phyloP scores from a whole-genome alignment of 2,113 vertebrate genomes.

The Galeopterus variegatus region DNA sequence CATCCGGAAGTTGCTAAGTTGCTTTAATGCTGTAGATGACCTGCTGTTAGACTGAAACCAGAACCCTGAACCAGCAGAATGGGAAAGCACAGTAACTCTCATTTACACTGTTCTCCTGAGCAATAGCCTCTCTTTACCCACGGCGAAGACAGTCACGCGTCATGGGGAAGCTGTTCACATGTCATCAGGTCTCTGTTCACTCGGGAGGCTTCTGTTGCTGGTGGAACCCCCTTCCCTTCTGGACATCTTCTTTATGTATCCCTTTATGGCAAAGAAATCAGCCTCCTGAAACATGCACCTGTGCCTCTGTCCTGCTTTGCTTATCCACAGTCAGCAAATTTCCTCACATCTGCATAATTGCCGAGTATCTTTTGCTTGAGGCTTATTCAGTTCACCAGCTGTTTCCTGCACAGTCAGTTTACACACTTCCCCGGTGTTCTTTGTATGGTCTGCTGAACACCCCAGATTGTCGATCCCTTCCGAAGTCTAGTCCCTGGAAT shows the following conservation, averaged over 20 bases:
- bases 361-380: neutral
- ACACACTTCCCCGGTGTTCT: neutral
- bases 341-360: neutral
- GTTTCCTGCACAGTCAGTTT: neutral
- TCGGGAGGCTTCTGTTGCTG: too few relatives aligned
- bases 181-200: neutral
- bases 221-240: neutral
- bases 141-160: neutral
- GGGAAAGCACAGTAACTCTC: neutral
- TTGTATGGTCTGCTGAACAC: neutral
- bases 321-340: neutral
- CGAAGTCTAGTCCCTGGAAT: neutral
- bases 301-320: neutral
- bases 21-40: neutral
- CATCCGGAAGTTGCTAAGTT: neutral
- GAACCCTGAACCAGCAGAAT: neutral
- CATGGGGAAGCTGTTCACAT: neutral
- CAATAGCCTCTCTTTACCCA: neutral
- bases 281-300: neutral
- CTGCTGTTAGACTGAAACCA: neutral
- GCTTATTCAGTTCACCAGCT: neutral
- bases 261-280: neutral
- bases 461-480: neutral
- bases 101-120: neutral
- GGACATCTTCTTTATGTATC: neutral